Base-by-base conservation (phyloP, 1,140 invertebrate genomes). In the Anastatus disparis region DNA sequence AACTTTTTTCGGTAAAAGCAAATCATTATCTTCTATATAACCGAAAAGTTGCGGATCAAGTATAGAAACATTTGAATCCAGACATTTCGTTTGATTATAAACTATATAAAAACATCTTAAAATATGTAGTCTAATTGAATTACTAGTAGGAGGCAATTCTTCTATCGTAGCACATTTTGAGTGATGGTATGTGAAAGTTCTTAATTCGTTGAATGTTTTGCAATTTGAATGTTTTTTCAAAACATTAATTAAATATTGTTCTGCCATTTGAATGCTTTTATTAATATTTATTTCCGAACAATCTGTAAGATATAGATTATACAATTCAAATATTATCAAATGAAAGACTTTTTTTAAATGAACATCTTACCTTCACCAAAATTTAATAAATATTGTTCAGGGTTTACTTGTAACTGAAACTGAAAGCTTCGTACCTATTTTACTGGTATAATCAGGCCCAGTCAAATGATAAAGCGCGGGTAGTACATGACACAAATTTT, bases 401-500 rank as follows among this genome's bases (percentile, higher is more conserved):
- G 46, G 9, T 20, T 3, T 22, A 53, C n/a, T n/a, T 15, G 22
- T 13, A 22, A 53, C 2, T 53, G 7, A 53, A 27, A 53, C 58
- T 64, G n/a, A n/a, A 35, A 38, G n/a, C 26, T 66, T 66, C 0
- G 50, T 66, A 7, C 64, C 64, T 1, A 66, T 0, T 26, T n/a
- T n/a, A n/a, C n/a, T n/a, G n/a, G n/a, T n/a, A n/a, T n/a, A n/a
- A n/a, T n/a, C n/a, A n/a, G n/a, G 40, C 15, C 17, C 52, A 42
- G 46, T 42, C 13, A 59, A 22, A 66, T 59, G 44, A 44, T 31
- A 44, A 0, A 61, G 29, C 0, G 52, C 55, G 59, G 27, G 29
- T 29, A 52, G 46, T 26, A 35, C 63, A n/a, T 9, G 35, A 48
- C 42, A 59, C 29, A 59, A 17, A 22, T 42, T 10, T 29, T 56